Percentiles rank a stretch among this genome's conserved stretches.
These are phyloP conservation scores for Drosophila lowei DNA, from an alignment of 1,140 invertebrate species.

Conservation along the genomic window DNA sequence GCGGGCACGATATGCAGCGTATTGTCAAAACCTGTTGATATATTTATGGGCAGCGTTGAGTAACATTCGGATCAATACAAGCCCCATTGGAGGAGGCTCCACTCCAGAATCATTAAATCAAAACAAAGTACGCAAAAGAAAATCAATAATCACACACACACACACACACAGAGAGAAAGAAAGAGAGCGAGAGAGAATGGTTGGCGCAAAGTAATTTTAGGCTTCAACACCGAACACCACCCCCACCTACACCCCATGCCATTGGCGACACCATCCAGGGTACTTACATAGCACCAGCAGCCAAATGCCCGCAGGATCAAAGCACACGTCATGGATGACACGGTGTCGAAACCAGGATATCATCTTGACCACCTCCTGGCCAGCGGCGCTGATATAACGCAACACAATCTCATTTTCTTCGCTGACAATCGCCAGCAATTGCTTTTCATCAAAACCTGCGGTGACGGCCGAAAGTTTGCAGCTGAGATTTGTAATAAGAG, in stretches of 20 bases:
- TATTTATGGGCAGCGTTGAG: conserved; percentile 16
- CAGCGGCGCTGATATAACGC: conserved; percentile 78
- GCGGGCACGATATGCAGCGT: conserved; percentile 82
- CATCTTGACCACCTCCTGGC: conserved; percentile 85
- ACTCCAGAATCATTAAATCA: conserved; percentile 47
- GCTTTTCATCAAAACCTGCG: conserved; percentile 69
- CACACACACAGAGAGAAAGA: conserved; percentile 13
- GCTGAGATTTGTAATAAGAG: conserved; percentile 78
- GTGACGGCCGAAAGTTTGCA: conserved; percentile 79
- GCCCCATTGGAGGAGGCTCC: background rate
- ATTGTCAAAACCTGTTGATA: conserved; percentile 81
- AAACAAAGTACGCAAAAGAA: conserved; percentile 67
- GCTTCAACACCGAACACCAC: conserved; percentile 29
- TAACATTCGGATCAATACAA: conserved; percentile 22
- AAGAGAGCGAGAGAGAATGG: background rate
- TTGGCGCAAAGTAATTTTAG: conserved; percentile 59
- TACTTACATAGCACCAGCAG: conserved; percentile 86
- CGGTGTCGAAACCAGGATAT: conserved; percentile 88
- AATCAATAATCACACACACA: conserved; percentile 65
- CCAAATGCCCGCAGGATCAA: conserved; percentile 89
- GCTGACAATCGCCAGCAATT: conserved; percentile 77
- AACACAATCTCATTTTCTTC: conserved; percentile 81
- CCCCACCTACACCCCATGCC: conserved; percentile 4
- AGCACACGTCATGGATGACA: conserved; percentile 87
- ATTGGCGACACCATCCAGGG: conserved; percentile 11